These are phyloP conservation scores for Maniola hyperantus DNA, from an alignment of 2,888 invertebrate genomes.

Conservation along the genomic window DNA sequence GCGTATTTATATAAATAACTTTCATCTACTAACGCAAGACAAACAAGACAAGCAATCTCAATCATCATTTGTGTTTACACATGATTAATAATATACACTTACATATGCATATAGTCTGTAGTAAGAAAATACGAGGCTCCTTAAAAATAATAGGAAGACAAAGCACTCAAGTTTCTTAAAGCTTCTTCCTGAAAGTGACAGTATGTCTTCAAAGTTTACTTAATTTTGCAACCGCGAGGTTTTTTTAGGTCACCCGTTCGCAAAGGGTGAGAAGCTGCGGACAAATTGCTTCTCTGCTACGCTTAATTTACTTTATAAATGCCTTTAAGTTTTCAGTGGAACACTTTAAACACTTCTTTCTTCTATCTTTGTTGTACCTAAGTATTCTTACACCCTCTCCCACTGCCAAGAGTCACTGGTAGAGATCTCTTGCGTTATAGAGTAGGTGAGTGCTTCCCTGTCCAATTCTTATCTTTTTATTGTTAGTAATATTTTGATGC, in stretches of 20 bases:
- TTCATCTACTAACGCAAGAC: conserved; percentile 14
- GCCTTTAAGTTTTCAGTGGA: conserved; percentile 57
- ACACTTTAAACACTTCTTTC: conserved; percentile 21
- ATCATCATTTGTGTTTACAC: conserved; percentile 20
- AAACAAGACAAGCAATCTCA: conserved; percentile 16
- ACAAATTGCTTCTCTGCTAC: conserved; percentile 66
- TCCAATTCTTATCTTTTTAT: too few relatives aligned
- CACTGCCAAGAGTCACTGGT: too few relatives aligned
- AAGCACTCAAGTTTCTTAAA: conserved; percentile 33
- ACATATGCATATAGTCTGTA: conserved; percentile 18
- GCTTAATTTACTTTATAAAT: conserved; percentile 72
- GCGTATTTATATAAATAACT: neutral
- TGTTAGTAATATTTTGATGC: too few relatives aligned
- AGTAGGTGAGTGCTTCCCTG: too few relatives aligned
- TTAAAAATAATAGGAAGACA: conserved; percentile 29
- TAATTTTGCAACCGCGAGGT: conserved; percentile 49
- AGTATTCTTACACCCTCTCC: too few relatives aligned
- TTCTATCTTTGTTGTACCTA: too few relatives aligned
- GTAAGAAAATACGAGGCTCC: conserved; percentile 22
- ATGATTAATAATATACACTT: conserved; percentile 12
- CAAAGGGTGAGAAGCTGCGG: conserved; percentile 60
- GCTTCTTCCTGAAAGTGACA: conserved; percentile 51
- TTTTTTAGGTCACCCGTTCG: conserved; percentile 59
- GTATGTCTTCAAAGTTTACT: conserved; percentile 60
- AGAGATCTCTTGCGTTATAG: too few relatives aligned